Percentiles rank a stretch among this genome's conserved stretches.
Conservation (phyloP, 2,797 vertebrate species). For the Microctenopoma steveboyesi region DNA sequence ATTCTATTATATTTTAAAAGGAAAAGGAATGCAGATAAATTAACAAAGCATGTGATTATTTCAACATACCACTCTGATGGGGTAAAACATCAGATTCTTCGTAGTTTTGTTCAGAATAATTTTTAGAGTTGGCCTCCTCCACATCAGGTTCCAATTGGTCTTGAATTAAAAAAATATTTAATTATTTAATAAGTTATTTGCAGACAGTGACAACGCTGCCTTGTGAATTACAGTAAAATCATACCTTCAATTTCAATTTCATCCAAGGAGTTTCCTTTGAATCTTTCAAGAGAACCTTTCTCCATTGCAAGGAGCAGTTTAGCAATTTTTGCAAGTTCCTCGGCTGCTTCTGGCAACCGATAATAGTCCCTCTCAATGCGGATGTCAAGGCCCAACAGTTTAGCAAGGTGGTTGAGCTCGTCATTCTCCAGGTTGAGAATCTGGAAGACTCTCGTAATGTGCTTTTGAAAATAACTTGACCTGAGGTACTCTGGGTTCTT, state of each 20-base stretch:
- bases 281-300: slow-evolving; percentile 54
- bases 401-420: slow-evolving; percentile 57
- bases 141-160: slow-evolving; percentile 56
- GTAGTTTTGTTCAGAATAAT: not conserved
- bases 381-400: slow-evolving; percentile 56
- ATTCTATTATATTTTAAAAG: no score
- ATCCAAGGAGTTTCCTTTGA: slow-evolving; percentile 56
- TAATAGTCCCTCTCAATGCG: slow-evolving; percentile 56
- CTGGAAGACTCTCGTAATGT: slow-evolving; percentile 66
- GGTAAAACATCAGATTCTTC: not conserved
- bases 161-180: slow-evolving; percentile 12
- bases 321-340: slow-evolving; percentile 70
- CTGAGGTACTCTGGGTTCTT: slow-evolving; percentile 53
- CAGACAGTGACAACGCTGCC: not conserved
- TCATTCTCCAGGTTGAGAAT: slow-evolving; percentile 69
- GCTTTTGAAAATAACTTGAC: slow-evolving; percentile 39
- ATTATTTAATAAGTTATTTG: not conserved
- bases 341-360: slow-evolving; percentile 46
- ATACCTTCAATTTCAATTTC: slow-evolving; percentile 66
- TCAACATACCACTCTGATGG: slow-evolving; percentile 30
- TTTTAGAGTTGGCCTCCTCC: slow-evolving; percentile 20
- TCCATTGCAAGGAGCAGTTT: slow-evolving; percentile 68
- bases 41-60: not conserved
- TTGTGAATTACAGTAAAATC: not conserved
- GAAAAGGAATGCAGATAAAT: not conserved